Conservation (phyloP, 1,140 invertebrate species). For the Panagrolaimus sp. region DNA sequence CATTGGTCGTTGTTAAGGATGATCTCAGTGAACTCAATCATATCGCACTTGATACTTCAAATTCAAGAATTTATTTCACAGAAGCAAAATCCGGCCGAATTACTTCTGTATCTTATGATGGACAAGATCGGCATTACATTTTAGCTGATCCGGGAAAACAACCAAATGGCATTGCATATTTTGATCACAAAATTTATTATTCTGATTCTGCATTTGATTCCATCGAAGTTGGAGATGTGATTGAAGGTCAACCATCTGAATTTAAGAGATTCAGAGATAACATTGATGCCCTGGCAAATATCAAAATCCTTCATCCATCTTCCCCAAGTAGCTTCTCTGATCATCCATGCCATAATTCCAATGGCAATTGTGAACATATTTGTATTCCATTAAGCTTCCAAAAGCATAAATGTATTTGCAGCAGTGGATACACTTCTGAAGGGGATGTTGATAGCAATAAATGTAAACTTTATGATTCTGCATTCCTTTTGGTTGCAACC, state of each 20-base stretch:
- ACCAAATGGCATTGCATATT: constrained; percentile 76
- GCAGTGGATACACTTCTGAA: constrained; percentile 42
- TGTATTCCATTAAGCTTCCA: constrained; percentile 51
- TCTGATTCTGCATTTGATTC: constrained; percentile 83
- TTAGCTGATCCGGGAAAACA: constrained; percentile 65
- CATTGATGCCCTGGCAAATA: constrained; percentile 70
- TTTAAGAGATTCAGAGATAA: constrained; percentile 66
- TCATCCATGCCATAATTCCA: constrained; percentile 78
- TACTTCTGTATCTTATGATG: constrained; percentile 72
- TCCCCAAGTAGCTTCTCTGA: constrained; percentile 42
- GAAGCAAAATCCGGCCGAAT: constrained; percentile 70
- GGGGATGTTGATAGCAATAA: constrained; percentile 23
- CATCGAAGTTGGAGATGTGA: constrained; percentile 78
- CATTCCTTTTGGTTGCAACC: constrained; percentile 53
- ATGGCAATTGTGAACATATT: constrained; percentile 68
- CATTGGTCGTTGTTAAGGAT: constrained; percentile 61
- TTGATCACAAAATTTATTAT: constrained; percentile 77
- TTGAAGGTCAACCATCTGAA: constrained; percentile 71
- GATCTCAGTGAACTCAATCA: constrained; percentile 68
- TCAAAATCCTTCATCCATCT: constrained; percentile 50
- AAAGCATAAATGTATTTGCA: constrained; percentile 51
- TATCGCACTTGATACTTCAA: constrained; percentile 77
- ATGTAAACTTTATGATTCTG: constrained; percentile 48
- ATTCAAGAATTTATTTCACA: constrained; percentile 78
- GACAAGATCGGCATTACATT: constrained; percentile 69